Evolutionary conservation across 2,888 invertebrate genomes (phyloP).

Genomic region (Trachelus iudaicus): DNA sequence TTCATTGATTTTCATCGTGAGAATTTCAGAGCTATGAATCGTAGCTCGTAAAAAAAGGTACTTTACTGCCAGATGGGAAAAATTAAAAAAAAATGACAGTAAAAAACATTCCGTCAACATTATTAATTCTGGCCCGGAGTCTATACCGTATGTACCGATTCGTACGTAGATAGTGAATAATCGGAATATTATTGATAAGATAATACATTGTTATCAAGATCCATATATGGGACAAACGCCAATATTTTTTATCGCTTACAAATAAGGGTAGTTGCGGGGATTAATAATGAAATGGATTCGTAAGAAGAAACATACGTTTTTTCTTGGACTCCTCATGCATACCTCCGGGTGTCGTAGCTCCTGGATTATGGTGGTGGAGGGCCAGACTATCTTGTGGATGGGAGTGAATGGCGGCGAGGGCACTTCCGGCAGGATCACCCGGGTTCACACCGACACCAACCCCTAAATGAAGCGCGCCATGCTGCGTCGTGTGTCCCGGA

Average conservation of each 20-base stretch:
- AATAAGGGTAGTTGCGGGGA: background rate
- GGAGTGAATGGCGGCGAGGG: constrained; percentile 56
- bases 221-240: background rate
- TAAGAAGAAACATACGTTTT: constrained; percentile 63
- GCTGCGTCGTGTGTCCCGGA: constrained; percentile 60
- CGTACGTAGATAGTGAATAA: background rate
- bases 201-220: too few relatives aligned
- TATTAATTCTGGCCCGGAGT: background rate
- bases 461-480: constrained; percentile 59
- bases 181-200: background rate
- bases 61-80: too few relatives aligned
- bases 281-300: constrained; percentile 38
- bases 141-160: background rate
- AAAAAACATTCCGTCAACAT: background rate
- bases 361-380: constrained; percentile 60
- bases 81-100: too few relatives aligned
- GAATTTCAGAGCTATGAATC: background rate
- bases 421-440: constrained; percentile 56
- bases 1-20: background rate
- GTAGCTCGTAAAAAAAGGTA: background rate
- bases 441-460: constrained; percentile 54
- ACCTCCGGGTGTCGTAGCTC: constrained; percentile 58
- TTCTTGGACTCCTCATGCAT: constrained; percentile 62
- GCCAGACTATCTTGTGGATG: constrained; percentile 59
- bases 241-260: background rate